A percentile compares a stretch with the other conserved stretches of the same genome.
Conservation (phyloP, 2,797 vertebrate genomes). For the Catostomus latipinnis region DNA sequence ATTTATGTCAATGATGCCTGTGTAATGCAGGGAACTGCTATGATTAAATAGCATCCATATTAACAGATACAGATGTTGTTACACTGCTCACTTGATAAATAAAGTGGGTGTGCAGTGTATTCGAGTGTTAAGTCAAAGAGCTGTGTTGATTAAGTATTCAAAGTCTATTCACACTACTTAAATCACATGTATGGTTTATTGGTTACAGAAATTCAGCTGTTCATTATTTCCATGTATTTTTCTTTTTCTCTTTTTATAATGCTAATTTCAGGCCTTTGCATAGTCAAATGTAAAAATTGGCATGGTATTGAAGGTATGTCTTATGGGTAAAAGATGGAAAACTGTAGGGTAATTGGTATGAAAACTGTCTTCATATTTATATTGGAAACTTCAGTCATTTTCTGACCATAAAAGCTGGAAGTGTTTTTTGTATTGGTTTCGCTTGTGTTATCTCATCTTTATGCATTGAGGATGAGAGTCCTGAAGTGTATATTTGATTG, state of each 20-base stretch:
- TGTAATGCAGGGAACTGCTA: conserved; percentile 20
- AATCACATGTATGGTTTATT: conserved; percentile 23
- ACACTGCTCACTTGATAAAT: conserved; percentile 12
- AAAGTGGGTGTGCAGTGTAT: conserved; percentile 1
- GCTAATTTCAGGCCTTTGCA: conserved; percentile 26
- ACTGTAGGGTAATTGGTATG: conserved; percentile 68
- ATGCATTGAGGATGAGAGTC: conserved; percentile 67
- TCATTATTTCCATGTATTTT: conserved; percentile 13
- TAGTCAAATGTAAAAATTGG: conserved; percentile 66
- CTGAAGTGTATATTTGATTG: conserved; percentile 81
- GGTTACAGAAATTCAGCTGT: neutral
- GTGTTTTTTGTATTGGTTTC: conserved; percentile 74
- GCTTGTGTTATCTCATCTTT: conserved; percentile 70
- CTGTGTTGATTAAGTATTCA: conserved; percentile 20
- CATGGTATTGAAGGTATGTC: conserved; percentile 66
- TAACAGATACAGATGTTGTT: conserved; percentile 20
- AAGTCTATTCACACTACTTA: conserved; percentile 30
- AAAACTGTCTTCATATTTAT: conserved; percentile 69
- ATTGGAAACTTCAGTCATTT: conserved; percentile 63
- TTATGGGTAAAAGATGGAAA: conserved; percentile 70
- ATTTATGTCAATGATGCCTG: neutral
- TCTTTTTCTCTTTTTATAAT: conserved; percentile 1
- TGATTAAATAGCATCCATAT: neutral
- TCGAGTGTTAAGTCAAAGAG: conserved; percentile 1
- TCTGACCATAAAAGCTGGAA: conserved; percentile 64